Percentiles rank a stretch among this genome's conserved stretches.
Conservation (phyloP, 2,113 vertebrate species). For the Stercorarius parasiticus region DNA sequence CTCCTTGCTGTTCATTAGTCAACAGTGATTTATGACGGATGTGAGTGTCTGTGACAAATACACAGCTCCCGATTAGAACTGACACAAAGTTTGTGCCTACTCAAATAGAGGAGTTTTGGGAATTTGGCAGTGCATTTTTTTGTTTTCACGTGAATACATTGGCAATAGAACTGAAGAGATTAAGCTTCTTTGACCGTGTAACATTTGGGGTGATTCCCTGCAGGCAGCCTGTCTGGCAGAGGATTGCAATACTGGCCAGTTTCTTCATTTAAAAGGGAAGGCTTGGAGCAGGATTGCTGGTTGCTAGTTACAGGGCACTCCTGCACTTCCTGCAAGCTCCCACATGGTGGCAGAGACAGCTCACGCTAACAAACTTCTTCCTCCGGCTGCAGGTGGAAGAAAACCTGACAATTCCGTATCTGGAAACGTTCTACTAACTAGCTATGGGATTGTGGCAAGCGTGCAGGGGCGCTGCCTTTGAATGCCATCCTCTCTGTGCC, state of each 20-base stretch:
- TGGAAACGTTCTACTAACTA: background rate
- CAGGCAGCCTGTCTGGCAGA: background rate
- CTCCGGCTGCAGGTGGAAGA: background rate
- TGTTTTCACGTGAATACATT: background rate
- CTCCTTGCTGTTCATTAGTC: background rate
- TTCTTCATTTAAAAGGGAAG: rapidly evolving
- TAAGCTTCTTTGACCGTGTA: rapidly evolving
- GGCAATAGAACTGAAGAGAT: background rate
- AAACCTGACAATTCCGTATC: background rate
- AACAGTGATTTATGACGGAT: background rate
- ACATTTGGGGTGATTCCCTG: background rate
- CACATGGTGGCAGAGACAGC: constrained; percentile 47
- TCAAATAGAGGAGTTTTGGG: background rate
- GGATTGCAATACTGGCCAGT: rapidly evolving
- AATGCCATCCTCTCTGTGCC: too few relatives aligned
- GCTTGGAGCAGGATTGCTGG: rapidly evolving
- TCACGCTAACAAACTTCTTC: background rate
- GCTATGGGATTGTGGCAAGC: background rate
- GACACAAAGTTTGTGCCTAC: rapidly evolving
- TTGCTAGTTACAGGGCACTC: rapidly evolving
- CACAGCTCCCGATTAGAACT: background rate
- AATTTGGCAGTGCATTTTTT: rapidly evolving
- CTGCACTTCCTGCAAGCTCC: background rate
- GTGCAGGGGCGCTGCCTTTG: rapidly evolving
- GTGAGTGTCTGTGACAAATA: background rate